These are phyloP conservation scores for Egretta garzetta DNA, from an alignment of 2,113 vertebrate species.

Conservation along the genomic window DNA sequence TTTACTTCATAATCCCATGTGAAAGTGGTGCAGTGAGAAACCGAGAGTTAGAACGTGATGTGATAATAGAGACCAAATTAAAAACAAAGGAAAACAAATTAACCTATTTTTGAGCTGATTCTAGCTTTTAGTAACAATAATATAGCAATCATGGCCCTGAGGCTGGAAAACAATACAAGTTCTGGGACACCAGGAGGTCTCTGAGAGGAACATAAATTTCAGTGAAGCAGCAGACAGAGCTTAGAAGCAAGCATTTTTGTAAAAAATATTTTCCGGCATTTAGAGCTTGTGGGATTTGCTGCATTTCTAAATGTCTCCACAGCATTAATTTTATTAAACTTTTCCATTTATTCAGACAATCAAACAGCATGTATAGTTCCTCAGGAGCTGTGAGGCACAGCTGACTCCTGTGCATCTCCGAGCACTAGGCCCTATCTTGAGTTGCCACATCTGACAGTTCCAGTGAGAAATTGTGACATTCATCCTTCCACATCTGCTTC, in stretches of 20 bases:
- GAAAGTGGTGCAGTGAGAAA: background rate
- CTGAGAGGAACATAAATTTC: background rate
- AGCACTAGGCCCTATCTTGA: background rate
- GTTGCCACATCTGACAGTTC: background rate
- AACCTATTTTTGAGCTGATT: background rate
- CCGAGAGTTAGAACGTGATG: background rate
- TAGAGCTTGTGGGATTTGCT: background rate
- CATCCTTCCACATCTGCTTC: background rate
- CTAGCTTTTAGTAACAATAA: background rate
- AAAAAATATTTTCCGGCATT: background rate
- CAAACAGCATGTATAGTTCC: background rate
- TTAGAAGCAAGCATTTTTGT: background rate
- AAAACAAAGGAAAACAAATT: background rate
- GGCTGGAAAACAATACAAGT: background rate
- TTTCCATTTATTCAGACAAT: slow-evolving; percentile 40
- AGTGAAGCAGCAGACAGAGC: background rate
- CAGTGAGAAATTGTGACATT: background rate
- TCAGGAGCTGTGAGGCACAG: background rate
- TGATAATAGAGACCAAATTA: background rate
- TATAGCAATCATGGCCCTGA: background rate
- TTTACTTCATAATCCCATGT: background rate
- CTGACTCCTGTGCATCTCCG: background rate
- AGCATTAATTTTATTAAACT: background rate
- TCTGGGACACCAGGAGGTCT: background rate
- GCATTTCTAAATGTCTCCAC: background rate